Evolutionary conservation across 2,113 vertebrate genomes (phyloP).

Genomic region (Pao palembangensis): DNA sequence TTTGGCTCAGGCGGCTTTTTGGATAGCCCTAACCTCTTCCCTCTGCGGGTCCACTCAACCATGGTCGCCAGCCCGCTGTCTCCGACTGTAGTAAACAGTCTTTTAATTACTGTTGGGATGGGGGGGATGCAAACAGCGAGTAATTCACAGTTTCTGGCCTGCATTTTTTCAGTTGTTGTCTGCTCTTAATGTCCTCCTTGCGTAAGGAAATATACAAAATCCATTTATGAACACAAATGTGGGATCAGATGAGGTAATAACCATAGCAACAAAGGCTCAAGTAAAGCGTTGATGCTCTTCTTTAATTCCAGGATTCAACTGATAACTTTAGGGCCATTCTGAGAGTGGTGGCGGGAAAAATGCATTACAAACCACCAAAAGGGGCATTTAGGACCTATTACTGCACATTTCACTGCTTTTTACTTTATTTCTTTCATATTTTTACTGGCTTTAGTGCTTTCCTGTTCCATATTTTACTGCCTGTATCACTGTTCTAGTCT

Average conservation of each 20-base stretch:
- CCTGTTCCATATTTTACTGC: too few species aligned
- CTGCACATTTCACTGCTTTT: too few species aligned
- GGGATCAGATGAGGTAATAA: conserved; percentile 5
- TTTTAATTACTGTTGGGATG: conserved; percentile 48
- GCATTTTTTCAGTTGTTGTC: neutral
- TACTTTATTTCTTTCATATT: too few species aligned
- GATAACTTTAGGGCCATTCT: neutral
- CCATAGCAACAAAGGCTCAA: conserved; percentile 3
- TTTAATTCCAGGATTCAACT: conserved; percentile 21
- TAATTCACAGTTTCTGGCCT: conserved; percentile 12
- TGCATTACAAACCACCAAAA: too few species aligned
- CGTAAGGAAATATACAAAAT: neutral
- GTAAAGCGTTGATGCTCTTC: conserved; percentile 14
- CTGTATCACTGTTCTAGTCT: too few species aligned
- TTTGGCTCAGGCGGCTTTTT: conserved; percentile 47
- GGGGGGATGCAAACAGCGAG: conserved; percentile 28
- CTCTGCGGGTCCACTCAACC: conserved; percentile 39
- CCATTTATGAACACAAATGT: conserved; percentile 2
- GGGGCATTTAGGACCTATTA: too few species aligned
- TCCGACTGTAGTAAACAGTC: conserved; percentile 41
- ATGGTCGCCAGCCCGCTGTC: conserved; percentile 31
- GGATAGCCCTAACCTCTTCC: conserved; percentile 37
- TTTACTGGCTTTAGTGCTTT: too few species aligned
- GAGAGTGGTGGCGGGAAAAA: too few species aligned
- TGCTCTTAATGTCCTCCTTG: neutral